phyloP scores from a whole-genome alignment of 2,113 vertebrate species.

The Mugil cephalus region DNA sequence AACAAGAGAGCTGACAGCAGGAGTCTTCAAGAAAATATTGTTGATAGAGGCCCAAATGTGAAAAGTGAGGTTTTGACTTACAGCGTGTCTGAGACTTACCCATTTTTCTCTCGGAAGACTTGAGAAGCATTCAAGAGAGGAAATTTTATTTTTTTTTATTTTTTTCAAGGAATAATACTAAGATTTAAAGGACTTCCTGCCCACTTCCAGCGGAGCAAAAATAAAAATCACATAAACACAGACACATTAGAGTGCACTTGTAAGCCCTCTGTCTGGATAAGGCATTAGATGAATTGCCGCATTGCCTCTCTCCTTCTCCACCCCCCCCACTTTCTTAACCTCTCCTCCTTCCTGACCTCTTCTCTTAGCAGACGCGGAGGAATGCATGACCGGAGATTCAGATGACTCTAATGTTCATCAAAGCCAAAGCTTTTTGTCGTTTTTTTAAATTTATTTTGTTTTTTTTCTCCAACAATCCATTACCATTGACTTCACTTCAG shows the following conservation, averaged over 20 bases:
- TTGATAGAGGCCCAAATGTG: slow-evolving; percentile 8
- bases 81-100: background rate
- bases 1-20: slow-evolving; percentile 33
- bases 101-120: background rate
- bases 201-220: slow-evolving; percentile 3
- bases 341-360: slow-evolving; percentile 56
- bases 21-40: slow-evolving; percentile 45
- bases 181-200: background rate
- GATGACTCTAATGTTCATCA: slow-evolving; percentile 55
- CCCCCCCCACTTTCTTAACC: slow-evolving; percentile 18
- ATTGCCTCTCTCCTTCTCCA: slow-evolving; percentile 18
- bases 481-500: slow-evolving; percentile 24
- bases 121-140: background rate
- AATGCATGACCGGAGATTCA: slow-evolving; percentile 69
- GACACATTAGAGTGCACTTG: slow-evolving; percentile 47
- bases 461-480: slow-evolving; percentile 29
- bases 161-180: background rate
- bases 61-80: background rate
- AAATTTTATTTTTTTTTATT: background rate
- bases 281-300: slow-evolving; percentile 66
- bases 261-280: slow-evolving; percentile 71
- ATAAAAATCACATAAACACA: slow-evolving; percentile 32
- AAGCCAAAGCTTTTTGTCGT: slow-evolving; percentile 32
- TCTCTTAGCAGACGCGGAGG: slow-evolving; percentile 50
- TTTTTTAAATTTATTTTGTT: too few relatives aligned